Evolutionary conservation across 2,113 vertebrate genomes (phyloP).

Genomic region (Neotoma lepida): DNA sequence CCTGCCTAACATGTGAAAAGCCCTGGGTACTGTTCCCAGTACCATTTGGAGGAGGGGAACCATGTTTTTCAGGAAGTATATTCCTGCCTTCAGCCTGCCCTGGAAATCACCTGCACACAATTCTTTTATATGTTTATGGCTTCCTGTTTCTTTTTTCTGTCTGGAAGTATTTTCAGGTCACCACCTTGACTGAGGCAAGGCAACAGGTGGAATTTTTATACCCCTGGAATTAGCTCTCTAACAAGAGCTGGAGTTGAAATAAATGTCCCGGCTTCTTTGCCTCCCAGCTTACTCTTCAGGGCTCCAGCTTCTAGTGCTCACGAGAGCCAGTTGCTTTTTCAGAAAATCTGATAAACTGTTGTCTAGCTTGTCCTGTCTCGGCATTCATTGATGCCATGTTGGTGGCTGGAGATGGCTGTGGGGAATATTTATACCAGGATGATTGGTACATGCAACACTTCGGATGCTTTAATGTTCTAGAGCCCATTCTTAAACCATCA

Average conservation of each 20-base stretch:
- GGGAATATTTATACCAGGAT: neutral
- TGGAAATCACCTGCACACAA: neutral
- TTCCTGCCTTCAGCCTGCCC: neutral
- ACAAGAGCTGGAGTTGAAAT: neutral
- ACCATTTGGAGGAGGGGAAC: neutral
- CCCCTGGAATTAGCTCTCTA: neutral
- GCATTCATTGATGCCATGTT: neutral
- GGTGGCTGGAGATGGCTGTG: neutral
- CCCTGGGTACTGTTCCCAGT: neutral
- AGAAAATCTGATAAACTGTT: neutral
- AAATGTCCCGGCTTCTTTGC: neutral
- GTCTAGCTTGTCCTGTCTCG: neutral
- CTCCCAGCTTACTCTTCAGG: too few relatives aligned
- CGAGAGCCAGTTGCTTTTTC: neutral
- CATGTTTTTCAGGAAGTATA: neutral
- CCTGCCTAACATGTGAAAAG: neutral
- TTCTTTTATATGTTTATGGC: neutral
- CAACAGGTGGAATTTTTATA: neutral
- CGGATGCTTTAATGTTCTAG: neutral
- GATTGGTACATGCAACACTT: neutral
- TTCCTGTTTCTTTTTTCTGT: neutral
- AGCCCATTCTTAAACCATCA: neutral
- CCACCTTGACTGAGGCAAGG: neutral
- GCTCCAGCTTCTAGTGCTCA: neutral
- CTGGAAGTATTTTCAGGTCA: neutral